Evolutionary conservation across 2,797 vertebrate genomes (phyloP), one percentile per base, ranked within the genome.

Genomic region (Macropodus opercularis): DNA sequence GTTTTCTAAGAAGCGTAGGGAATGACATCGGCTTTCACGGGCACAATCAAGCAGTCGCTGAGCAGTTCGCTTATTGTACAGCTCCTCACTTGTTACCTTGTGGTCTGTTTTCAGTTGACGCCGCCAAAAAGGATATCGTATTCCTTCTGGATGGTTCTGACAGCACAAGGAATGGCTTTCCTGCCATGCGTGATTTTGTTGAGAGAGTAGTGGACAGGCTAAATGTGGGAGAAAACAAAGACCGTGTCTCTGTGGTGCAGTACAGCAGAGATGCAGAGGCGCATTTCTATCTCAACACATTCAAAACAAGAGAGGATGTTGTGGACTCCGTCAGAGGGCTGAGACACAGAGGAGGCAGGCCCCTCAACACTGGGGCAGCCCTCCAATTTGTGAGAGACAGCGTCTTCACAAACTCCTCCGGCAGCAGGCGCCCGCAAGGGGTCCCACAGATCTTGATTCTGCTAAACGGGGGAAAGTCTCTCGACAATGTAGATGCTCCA

Each of bases 81-180:
- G n/a, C n/a, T n/a, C n/a, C n/a, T n/a, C n/a, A n/a, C n/a, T n/a
- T n/a, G n/a, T n/a, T n/a, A n/a, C n/a, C n/a, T n/a, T n/a, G n/a
- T n/a, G n/a, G n/a, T n/a, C n/a, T n/a, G n/a, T n/a, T n/a, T n/a
- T n/a, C n/a, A n/a, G n/a, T n/a, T n/a, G n/a, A n/a, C n/a, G n/a
- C n/a, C n/a, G n/a, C n/a, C n/a, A n/a, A n/a, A 80, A 94, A 93
- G 57, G 94, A 96, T 9, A 87, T 95, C 72, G 93, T 95, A 26
- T 96, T 94, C 71, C 87, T 94, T 63, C 78, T 93, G 0, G 95
- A 95, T 18, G 93, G 93, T 56, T 95, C 95, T 0, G 93, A 95
- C 22, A 85, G 83, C 0, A 92, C 90, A 72, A 87, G n/a, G n/a
- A n/a, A n/a, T n/a, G n/a, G n/a, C n/a, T n/a, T n/a, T n/a, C n/a